Conservation (phyloP, 2,888 invertebrate species). For the Cataglyphis altisquamis region DNA sequence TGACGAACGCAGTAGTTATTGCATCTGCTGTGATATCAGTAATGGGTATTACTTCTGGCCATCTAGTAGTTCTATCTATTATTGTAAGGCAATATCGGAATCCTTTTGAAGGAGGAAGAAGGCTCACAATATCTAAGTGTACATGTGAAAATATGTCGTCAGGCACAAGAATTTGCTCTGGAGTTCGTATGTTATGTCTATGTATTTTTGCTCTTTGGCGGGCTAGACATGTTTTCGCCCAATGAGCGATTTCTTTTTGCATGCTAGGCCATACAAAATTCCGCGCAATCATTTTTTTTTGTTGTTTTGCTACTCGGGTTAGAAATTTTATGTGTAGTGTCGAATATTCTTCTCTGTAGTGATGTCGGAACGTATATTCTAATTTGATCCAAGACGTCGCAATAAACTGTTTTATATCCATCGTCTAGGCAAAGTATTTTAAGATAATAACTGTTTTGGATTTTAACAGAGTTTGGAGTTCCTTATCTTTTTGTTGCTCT, state of each 20-base stretch:
- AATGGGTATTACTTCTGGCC: not conserved
- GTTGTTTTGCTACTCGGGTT: not conserved
- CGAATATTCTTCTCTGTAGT: not conserved
- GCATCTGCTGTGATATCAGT: not conserved
- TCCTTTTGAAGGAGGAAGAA: not conserved
- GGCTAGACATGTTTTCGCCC: not conserved
- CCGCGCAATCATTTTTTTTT: not conserved
- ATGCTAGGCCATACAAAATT: not conserved
- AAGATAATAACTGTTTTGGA: not conserved
- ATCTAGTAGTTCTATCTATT: not conserved
- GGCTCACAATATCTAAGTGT: slow-evolving; percentile 20
- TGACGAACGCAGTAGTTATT: slow-evolving; percentile 40
- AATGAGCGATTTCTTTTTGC: not conserved
- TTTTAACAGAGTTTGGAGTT: not conserved
- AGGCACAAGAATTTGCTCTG: not conserved
- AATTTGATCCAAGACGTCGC: not conserved
- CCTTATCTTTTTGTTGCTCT: not conserved
- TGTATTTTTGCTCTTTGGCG: slow-evolving; percentile 21
- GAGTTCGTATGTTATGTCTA: not conserved
- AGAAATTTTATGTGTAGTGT: not conserved
- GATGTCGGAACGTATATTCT: not conserved
- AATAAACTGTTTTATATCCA: not conserved
- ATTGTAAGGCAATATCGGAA: not conserved
- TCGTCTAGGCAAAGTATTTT: not conserved
- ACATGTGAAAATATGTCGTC: slow-evolving; percentile 5